A percentile compares a stretch with the other conserved stretches of the same genome.
Evolutionary conservation across 2,113 vertebrate genomes (phyloP).

Genomic region (Athene cunicularia): DNA sequence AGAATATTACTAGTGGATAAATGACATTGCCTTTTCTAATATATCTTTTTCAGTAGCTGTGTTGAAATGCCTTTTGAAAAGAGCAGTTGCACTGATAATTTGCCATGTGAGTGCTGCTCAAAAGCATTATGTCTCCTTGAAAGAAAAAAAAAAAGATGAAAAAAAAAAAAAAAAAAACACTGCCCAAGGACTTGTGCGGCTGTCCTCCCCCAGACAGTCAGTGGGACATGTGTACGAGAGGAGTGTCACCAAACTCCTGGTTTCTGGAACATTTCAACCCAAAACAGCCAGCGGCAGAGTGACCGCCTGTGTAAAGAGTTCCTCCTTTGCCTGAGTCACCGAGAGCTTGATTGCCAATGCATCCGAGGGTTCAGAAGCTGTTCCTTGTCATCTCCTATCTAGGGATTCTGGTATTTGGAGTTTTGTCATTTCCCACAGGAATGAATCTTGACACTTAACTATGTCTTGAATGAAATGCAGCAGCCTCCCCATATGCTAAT

Average conservation of each 20-base stretch:
- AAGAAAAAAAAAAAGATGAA: not conserved
- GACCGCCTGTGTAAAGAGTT: not conserved
- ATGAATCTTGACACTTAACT: slow-evolving; percentile 17
- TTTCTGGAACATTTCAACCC: not conserved
- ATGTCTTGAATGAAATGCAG: not conserved
- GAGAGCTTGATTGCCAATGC: not conserved
- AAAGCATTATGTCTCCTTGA: not conserved
- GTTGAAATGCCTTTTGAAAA: slow-evolving; percentile 9
- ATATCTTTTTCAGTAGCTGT: not conserved
- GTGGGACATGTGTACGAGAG: not conserved
- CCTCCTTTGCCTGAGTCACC: not conserved
- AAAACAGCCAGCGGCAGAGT: not conserved
- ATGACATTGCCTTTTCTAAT: not conserved
- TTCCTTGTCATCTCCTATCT: not conserved
- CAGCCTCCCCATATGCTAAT: slow-evolving; percentile 53
- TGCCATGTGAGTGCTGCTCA: not conserved
- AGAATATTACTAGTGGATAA: not conserved
- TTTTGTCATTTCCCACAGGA: slow-evolving; percentile 14
- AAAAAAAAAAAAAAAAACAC: too few relatives aligned
- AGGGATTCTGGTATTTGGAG: not conserved
- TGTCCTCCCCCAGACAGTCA: not conserved
- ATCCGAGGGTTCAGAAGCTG: not conserved
- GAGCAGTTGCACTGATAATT: not conserved
- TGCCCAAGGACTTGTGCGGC: not conserved
- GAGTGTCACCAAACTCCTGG: not conserved